Evolutionary conservation across 2,888 invertebrate species (phyloP).

Genomic region (Scotopteryx bipunctaria): DNA sequence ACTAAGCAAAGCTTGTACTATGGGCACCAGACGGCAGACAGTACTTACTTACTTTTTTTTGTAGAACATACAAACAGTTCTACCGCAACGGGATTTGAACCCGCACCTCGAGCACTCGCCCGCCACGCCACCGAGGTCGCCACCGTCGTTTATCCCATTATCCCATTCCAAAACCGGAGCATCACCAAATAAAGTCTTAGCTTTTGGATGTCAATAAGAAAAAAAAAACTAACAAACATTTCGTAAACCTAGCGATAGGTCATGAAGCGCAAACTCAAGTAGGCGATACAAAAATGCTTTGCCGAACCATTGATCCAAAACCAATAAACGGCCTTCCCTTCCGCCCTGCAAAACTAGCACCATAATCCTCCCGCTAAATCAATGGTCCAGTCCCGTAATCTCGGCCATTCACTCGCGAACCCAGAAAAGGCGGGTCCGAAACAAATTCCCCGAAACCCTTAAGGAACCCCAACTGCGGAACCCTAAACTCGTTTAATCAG

Average conservation of each 20-base stretch:
- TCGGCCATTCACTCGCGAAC: conserved; percentile 37
- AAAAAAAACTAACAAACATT: not conserved
- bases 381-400: conserved; percentile 33
- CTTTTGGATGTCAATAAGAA: no score
- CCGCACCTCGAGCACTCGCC: no score
- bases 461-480: conserved; percentile 26
- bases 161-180: no score
- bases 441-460: conserved; percentile 40
- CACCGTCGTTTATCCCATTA: no score
- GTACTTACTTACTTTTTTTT: no score
- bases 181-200: no score
- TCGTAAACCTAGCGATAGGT: not conserved
- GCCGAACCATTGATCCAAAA: conserved; percentile 22
- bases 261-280: conserved; percentile 1
- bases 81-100: no score
- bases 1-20: no score
- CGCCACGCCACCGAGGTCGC: no score
- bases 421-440: conserved; percentile 40
- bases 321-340: conserved; percentile 16
- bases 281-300: conserved; percentile 10
- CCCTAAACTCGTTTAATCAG: conserved; percentile 38
- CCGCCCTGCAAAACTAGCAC: conserved; percentile 16
- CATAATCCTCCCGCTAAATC: conserved; percentile 21
- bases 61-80: no score
- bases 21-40: no score